Evolutionary conservation across 2,113 vertebrate genomes (phyloP), one percentile per base, ranked within the genome.

Genomic region (Deroptyus accipitrinus): DNA sequence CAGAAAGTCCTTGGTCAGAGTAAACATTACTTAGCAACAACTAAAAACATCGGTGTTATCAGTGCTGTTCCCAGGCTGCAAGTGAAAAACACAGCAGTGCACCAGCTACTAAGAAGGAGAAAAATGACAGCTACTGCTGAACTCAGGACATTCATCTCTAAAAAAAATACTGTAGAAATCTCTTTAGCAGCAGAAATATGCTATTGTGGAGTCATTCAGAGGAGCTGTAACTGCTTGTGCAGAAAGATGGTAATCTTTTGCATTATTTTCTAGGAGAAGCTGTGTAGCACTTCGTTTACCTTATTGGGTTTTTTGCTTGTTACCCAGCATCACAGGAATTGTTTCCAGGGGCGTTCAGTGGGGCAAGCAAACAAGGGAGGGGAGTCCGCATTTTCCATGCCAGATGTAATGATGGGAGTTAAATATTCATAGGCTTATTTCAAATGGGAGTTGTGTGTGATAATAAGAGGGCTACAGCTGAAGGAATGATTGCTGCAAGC

Each of bases 371-470:
- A 83, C 82, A 87, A 83, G 44, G 44, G 77, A 87, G 14, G 6
- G 31, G 37, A 92, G 28, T 2, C 44, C 63, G 41, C 31, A 3
- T 73, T 78, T 91, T 91, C 76, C 64, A 22, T 51, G 55, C 28
- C 69, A 84, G 77, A 73, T 83, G 52, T 78, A 74, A 80, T 73
- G 90, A 77, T 83, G 54, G 37, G 90, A 92, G 76, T 90, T 97
- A 89, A 95, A 94, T 96, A 86, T 91, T 95, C 93, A 95, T 96
- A 89, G 86, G 6, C 27, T 91, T 52, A 92, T 95, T 92, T 95
- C 89, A 94, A 64, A 42, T 89, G 77, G 73, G 69, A 91, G 44
- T 61, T 91, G 69, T 6, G 1, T 76, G 61, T 90, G 81, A 84
- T 90, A 91, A 79, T 83, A 87, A 83, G 69, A 69, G n/a, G 52